These are phyloP conservation scores for Crax fasciolata DNA, from an alignment of 2,797 vertebrate species.

Conservation along the genomic window DNA sequence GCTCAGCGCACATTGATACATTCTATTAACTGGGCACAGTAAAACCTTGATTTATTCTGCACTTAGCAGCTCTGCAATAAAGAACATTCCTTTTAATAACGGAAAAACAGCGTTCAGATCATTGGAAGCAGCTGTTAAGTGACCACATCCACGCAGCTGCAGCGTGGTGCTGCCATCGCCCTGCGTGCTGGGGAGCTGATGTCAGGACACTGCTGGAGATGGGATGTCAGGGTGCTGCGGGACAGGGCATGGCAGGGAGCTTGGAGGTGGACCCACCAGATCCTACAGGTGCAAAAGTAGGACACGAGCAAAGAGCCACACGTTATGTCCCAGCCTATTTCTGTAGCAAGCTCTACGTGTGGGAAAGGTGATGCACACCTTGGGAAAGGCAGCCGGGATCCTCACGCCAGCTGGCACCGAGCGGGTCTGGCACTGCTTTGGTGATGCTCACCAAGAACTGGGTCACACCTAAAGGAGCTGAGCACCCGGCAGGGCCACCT, in stretches of 20 bases:
- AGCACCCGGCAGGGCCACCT: accelerated
- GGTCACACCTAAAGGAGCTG: accelerated
- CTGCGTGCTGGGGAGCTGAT: accelerated
- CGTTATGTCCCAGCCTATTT: not conserved
- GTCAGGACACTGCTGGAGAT: accelerated
- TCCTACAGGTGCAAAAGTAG: too few species aligned
- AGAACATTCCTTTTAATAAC: not conserved
- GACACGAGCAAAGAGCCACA: too few species aligned
- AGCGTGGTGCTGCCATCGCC: accelerated
- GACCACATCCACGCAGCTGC: not conserved
- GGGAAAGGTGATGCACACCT: accelerated
- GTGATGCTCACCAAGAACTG: accelerated
- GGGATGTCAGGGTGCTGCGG: too few species aligned
- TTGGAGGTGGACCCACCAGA: too few species aligned
- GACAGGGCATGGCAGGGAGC: too few species aligned
- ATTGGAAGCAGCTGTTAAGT: accelerated
- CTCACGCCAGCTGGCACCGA: not conserved
- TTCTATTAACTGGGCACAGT: not conserved
- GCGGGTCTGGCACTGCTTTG: accelerated
- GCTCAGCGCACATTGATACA: constrained; percentile 19
- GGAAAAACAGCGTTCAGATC: not conserved
- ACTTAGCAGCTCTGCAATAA: not conserved
- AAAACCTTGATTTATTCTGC: constrained; percentile 19
- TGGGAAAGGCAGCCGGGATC: accelerated
- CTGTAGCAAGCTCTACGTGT: accelerated